Evolutionary conservation across 2,888 invertebrate species (phyloP).

Genomic region (Epinotia ramella): DNA sequence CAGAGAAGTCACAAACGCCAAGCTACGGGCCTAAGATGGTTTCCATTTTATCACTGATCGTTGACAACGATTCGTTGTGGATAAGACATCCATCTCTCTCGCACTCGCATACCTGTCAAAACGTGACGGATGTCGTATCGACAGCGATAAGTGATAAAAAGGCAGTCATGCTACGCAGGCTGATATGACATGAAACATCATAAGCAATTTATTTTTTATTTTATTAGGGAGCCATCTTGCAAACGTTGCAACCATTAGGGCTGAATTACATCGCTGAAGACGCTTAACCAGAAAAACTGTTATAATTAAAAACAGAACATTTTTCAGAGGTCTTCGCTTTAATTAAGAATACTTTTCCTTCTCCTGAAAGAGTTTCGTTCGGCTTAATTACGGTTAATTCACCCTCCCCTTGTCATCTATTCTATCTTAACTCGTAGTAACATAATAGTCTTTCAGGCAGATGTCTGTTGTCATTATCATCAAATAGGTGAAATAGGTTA

Average conservation of each 20-base stretch:
- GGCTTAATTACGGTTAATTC: slow-evolving; percentile 75
- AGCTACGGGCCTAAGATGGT: no score
- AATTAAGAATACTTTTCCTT: slow-evolving; percentile 74
- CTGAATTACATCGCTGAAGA: slow-evolving; percentile 53
- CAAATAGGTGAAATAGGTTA: neutral
- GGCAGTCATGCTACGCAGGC: neutral
- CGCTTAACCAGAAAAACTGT: slow-evolving; percentile 57
- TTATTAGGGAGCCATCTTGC: slow-evolving; percentile 2
- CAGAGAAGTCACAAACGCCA: no score
- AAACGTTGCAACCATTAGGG: slow-evolving; percentile 48
- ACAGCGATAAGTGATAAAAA: neutral
- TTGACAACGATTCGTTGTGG: no score
- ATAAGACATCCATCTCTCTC: no score
- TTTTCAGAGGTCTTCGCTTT: slow-evolving; percentile 68
- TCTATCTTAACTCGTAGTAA: slow-evolving; percentile 60
- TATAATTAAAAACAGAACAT: slow-evolving; percentile 74
- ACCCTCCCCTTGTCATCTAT: slow-evolving; percentile 64
- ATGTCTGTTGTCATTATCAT: neutral
- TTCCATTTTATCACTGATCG: no score
- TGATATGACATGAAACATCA: neutral
- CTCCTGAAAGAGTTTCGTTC: slow-evolving; percentile 68
- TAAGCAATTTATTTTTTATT: neutral
- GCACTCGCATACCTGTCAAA: no score
- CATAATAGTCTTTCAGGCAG: slow-evolving; percentile 7
- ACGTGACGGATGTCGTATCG: no score